phyloP scores from a whole-genome alignment of 2,113 vertebrate genomes.

The Heteronetta atricapilla region DNA sequence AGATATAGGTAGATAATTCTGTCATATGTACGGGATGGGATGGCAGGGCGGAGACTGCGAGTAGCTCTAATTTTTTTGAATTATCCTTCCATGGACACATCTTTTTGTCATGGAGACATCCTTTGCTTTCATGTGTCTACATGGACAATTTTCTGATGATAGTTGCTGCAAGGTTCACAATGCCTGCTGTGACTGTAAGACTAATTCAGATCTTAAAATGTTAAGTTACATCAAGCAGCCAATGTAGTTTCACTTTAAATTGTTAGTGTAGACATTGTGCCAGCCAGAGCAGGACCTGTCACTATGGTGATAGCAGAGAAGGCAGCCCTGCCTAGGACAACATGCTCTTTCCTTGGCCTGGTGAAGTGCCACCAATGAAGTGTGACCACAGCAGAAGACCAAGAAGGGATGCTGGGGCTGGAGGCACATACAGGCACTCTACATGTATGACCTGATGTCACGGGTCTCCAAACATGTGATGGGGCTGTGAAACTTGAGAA shows the following conservation, averaged over 20 bases:
- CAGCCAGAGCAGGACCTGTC: too few relatives aligned
- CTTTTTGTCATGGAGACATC: not conserved
- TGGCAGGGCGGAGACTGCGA: not conserved
- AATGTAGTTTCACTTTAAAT: too few relatives aligned
- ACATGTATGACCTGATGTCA: not conserved
- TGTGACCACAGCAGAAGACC: not conserved
- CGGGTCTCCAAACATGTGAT: not conserved
- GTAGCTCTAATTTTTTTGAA: not conserved
- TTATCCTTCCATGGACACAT: not conserved
- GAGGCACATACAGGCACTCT: not conserved
- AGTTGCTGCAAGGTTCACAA: not conserved
- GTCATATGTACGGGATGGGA: not conserved
- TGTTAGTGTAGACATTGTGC: too few relatives aligned
- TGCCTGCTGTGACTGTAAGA: not conserved
- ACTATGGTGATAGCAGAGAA: not conserved
- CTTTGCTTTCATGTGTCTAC: not conserved
- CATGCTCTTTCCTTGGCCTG: not conserved
- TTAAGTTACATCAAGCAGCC: too few relatives aligned
- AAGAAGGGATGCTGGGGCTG: not conserved
- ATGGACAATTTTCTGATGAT: not conserved
- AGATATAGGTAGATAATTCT: not conserved
- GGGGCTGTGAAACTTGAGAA: not conserved
- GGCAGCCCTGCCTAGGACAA: not conserved
- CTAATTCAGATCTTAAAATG: too few relatives aligned
- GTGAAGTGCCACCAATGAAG: not conserved